phyloP scores from a whole-genome alignment of 1,140 invertebrate genomes.

The Prorops nasuta region DNA sequence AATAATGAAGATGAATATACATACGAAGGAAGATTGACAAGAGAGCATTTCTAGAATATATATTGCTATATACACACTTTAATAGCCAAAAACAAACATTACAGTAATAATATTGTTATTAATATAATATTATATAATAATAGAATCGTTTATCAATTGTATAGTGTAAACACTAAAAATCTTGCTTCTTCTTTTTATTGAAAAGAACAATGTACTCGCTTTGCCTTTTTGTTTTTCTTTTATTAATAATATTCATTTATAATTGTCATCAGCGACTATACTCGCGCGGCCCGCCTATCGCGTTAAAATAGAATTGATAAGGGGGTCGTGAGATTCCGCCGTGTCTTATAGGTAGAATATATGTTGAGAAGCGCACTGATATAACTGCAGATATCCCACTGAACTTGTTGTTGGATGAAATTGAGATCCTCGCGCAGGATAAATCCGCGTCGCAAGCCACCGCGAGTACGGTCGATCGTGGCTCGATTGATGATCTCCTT shows the following conservation, averaged over 20 bases:
- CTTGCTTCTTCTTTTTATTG: conserved; percentile 38
- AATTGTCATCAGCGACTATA: conserved; percentile 35
- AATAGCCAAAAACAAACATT: conserved; percentile 58
- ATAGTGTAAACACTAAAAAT: conserved; percentile 55
- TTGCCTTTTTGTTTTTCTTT: conserved; percentile 23
- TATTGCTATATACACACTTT: conserved; percentile 58
- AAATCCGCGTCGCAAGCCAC: conserved; percentile 1
- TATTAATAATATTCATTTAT: conserved; percentile 47
- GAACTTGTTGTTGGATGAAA: too few species aligned
- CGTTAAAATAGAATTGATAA: too few species aligned
- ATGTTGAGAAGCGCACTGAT: too few species aligned
- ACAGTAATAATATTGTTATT: conserved; percentile 56
- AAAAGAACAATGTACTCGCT: conserved; percentile 42
- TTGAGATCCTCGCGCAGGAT: too few species aligned
- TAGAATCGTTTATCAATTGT: conserved; percentile 54
- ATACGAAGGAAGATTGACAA: too few species aligned
- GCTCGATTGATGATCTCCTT: conserved; percentile 27
- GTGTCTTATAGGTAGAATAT: too few species aligned
- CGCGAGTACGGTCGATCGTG: conserved; percentile 27
- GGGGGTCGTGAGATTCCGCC: too few species aligned
- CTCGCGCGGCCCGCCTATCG: conserved; percentile 23
- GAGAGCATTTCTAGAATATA: conserved; percentile 34
- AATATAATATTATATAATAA: conserved; percentile 52
- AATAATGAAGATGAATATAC: too few species aligned
- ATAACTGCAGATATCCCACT: too few species aligned